Base-by-base conservation (phyloP, 2,113 vertebrate species). In the Sisor rabdophorus region DNA sequence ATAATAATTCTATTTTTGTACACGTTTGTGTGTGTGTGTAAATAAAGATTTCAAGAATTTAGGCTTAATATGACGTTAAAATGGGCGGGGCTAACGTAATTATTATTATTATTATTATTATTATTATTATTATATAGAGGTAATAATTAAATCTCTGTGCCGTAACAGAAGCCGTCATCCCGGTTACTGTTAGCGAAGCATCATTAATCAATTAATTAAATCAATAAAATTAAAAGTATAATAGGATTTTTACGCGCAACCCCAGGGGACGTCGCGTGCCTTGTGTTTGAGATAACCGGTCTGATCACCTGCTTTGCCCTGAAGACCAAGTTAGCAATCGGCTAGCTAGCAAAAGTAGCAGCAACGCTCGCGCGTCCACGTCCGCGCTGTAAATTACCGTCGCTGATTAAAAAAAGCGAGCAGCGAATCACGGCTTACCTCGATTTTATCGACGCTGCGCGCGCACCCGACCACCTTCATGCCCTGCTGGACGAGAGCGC, bases 401-500 rank as follows among this genome's bases (percentile, higher is more conserved):
- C 60, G 5, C 11, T 6, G 1, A 44, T 22, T 5, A 40, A 61
- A 4, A 44, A 64, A 22, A 44, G 10, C 11, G 20, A 47, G 12
- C 5, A 16, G 10, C 28, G 8, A 9, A 40, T 28, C 2, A 55
- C n/a, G 11, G 48, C 88, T 79, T 87, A 97, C 96, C 94, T 97
- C 95, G 80, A 98, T 95, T 88, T 94, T 97, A 86, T 96, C 91
- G 75, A 97, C 95, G 75, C 87, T 95, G 85, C 95, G 91, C 73
- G 94, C 95, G 67, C 96, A 97, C 60, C 95, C 95, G 84, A 96
- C 95, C 71, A 95, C 96, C 88, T 92, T 92, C 93, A 98, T 93
- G 83, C 96, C 95, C 55, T 93, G 93, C 82, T 95, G 94, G 85
- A 97, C 95, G 80, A 98, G 91, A 56, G 93, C 93, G 89, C 95